Evolutionary conservation across 2,888 invertebrate genomes (phyloP).

Genomic region (Neoscelio sp.): DNA sequence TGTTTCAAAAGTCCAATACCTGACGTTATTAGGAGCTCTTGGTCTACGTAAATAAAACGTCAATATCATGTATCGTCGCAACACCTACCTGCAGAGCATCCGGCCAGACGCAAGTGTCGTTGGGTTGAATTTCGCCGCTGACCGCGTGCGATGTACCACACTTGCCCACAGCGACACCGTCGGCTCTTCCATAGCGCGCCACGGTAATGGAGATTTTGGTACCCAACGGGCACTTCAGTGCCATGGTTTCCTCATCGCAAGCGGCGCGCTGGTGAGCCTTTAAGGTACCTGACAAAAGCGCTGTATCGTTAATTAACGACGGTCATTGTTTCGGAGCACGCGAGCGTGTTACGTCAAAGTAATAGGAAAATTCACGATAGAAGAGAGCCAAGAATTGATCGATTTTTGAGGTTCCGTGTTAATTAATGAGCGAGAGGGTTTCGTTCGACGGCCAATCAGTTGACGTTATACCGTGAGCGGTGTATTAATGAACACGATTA

Average conservation of each 20-base stretch:
- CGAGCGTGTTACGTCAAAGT: not conserved
- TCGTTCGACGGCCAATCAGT: constrained; percentile 65
- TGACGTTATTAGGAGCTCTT: constrained; percentile 15
- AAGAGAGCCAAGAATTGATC: constrained; percentile 64
- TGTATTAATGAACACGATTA: constrained; percentile 59
- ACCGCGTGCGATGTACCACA: constrained; percentile 83
- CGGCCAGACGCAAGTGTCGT: constrained; percentile 90
- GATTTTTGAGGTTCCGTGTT: constrained; percentile 71
- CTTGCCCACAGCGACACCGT: constrained; percentile 84
- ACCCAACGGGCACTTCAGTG: constrained; percentile 94
- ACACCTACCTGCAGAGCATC: constrained; percentile 90
- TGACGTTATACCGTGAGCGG: constrained; percentile 44
- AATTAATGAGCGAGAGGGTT: constrained; percentile 75
- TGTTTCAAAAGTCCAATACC: too few species aligned
- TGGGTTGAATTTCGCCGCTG: constrained; percentile 82
- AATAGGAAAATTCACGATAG: constrained; percentile 13
- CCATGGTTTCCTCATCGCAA: constrained; percentile 95
- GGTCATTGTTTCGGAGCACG: constrained; percentile 12
- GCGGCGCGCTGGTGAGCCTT: constrained; percentile 95
- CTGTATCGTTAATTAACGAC: constrained; percentile 84
- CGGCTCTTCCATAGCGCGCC: constrained; percentile 92
- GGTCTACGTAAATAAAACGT: constrained; percentile 21
- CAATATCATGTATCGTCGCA: constrained; percentile 11
- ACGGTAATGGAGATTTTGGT: constrained; percentile 96
- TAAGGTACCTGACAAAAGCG: constrained; percentile 94